phyloP scores from a whole-genome alignment of 1,140 invertebrate species.

The Bombyx mandarina region DNA sequence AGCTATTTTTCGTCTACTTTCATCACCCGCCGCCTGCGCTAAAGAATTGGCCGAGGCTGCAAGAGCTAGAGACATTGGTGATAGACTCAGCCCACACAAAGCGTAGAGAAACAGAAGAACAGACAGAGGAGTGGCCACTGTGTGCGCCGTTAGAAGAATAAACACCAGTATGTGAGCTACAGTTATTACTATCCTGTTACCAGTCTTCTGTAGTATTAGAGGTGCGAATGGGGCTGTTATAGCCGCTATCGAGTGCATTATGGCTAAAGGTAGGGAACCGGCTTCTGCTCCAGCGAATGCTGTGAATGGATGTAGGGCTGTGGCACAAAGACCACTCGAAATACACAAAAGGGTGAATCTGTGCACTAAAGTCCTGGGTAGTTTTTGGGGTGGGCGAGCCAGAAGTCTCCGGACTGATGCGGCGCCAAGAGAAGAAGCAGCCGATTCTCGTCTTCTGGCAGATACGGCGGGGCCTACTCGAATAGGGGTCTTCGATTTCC shows the following conservation, averaged over 20 bases:
- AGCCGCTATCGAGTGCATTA: slow-evolving; percentile 72
- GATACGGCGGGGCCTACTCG: slow-evolving; percentile 28
- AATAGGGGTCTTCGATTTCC: slow-evolving; percentile 33
- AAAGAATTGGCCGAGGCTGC: slow-evolving; percentile 68
- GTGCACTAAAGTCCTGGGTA: slow-evolving; percentile 69
- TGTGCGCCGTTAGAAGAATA: slow-evolving; percentile 42
- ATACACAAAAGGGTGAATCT: slow-evolving; percentile 58
- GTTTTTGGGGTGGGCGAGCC: slow-evolving; percentile 40
- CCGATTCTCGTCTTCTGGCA: slow-evolving; percentile 73
- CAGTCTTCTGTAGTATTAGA: slow-evolving; percentile 60
- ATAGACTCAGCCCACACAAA: slow-evolving; percentile 73
- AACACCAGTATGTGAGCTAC: slow-evolving; percentile 36
- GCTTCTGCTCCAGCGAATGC: slow-evolving; percentile 54
- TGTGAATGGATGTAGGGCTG: slow-evolving; percentile 52
- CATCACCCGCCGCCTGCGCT: slow-evolving; percentile 53
- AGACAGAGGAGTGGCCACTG: slow-evolving; percentile 38
- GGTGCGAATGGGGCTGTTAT: slow-evolving; percentile 76
- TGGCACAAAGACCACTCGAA: slow-evolving; percentile 66
- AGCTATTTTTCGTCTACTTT: slow-evolving; percentile 50
- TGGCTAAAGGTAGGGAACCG: slow-evolving; percentile 68
- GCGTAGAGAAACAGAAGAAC: slow-evolving; percentile 73
- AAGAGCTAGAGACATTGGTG: slow-evolving; percentile 69
- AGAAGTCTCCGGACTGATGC: slow-evolving; percentile 78
- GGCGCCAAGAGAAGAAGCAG: slow-evolving; percentile 77
- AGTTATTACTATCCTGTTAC: slow-evolving; percentile 38